phyloP scores from a whole-genome alignment of 2,888 invertebrate genomes.

The Sabatieria punctata region DNA sequence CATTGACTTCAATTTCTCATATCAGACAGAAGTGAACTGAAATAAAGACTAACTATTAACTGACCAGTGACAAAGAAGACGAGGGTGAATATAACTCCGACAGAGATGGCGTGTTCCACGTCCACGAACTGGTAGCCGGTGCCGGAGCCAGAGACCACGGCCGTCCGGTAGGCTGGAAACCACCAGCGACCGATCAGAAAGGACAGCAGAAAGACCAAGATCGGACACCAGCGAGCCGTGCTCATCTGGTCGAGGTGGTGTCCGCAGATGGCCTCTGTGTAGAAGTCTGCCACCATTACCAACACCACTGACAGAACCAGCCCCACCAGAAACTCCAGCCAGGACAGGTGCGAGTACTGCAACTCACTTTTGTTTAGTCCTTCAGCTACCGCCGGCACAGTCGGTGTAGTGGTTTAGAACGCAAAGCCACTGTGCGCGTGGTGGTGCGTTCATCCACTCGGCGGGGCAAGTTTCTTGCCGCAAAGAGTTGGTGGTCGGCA shows the following conservation, averaged over 20 bases:
- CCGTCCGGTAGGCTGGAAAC: conserved; percentile 28
- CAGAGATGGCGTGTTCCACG: conserved; percentile 36
- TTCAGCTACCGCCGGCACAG: too few relatives aligned
- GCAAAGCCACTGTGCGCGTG: too few relatives aligned
- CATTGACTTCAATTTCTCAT: too few relatives aligned
- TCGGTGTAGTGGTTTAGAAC: too few relatives aligned
- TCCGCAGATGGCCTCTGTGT: conserved; percentile 34
- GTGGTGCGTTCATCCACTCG: too few relatives aligned
- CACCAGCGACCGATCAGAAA: conserved; percentile 26
- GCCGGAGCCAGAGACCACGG: not conserved
- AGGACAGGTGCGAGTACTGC: not conserved
- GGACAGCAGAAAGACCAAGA: conserved; percentile 34
- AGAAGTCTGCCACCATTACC: conserved; percentile 39
- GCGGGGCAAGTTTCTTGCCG: too few relatives aligned
- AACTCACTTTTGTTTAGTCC: too few relatives aligned
- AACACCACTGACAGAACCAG: conserved; percentile 33
- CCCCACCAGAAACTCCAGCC: not conserved
- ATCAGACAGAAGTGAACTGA: too few relatives aligned
- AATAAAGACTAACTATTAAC: conserved; percentile 10
- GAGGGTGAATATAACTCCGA: conserved; percentile 38
- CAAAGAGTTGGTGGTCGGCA: too few relatives aligned
- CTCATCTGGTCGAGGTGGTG: conserved; percentile 29
- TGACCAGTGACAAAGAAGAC: conserved; percentile 37
- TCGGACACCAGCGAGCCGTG: conserved; percentile 33
- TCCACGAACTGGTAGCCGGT: not conserved